Percentiles rank a stretch among this genome's conserved stretches.
Evolutionary conservation across 2,797 vertebrate genomes (phyloP).

Genomic region (Lepilemur septentrionalis): DNA sequence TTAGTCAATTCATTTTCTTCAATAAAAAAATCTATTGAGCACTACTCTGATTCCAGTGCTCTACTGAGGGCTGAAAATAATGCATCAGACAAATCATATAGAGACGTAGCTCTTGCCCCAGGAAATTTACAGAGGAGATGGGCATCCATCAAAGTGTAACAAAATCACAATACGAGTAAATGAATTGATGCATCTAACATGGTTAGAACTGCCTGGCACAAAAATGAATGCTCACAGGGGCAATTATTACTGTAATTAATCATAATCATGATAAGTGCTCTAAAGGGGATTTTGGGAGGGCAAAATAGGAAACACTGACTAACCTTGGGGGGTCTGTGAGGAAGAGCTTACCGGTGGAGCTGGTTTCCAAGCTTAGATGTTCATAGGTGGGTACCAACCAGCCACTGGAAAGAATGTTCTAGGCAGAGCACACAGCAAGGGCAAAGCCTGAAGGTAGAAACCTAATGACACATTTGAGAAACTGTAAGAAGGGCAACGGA

Average conservation of each 20-base stretch:
- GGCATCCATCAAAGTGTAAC: background rate
- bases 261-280: background rate
- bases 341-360: background rate
- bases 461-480: background rate
- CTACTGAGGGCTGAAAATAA: background rate
- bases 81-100: fast-evolving
- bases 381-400: background rate
- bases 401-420: background rate
- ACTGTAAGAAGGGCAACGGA: background rate
- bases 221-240: background rate
- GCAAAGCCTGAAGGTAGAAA: slow-evolving; percentile 76
- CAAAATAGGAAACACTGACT: background rate
- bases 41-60: background rate
- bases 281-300: background rate
- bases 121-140: background rate
- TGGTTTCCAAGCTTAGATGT: background rate
- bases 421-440: too few species aligned
- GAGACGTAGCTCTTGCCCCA: background rate
- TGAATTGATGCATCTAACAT: background rate
- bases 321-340: background rate
- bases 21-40: background rate
- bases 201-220: background rate
- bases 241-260: background rate
- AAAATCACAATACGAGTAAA: background rate
- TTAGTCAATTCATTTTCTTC: background rate